These are phyloP conservation scores for Sinopyrophorus schimmeli DNA, from an alignment of 2,888 invertebrate species.

Conservation along the genomic window DNA sequence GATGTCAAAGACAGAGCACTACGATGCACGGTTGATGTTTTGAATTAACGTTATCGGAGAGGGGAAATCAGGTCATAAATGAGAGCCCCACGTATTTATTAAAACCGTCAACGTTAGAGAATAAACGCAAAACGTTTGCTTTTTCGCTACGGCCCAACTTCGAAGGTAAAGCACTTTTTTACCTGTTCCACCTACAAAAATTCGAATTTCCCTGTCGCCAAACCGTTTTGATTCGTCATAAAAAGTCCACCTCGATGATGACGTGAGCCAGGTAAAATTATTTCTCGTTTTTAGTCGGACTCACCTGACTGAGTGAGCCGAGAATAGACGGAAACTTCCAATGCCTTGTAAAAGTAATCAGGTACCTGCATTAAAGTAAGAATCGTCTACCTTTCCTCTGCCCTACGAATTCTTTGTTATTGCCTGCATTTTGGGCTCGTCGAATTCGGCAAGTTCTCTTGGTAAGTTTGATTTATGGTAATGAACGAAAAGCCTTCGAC, in stretches of 20 bases:
- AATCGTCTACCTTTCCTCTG: too few species aligned
- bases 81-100: conserved; percentile 15
- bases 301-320: conserved; percentile 28
- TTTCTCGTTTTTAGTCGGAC: conserved; percentile 18
- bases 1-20: conserved; percentile 29
- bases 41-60: conserved; percentile 33
- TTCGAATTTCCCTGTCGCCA: conserved; percentile 11
- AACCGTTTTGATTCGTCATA: too few species aligned
- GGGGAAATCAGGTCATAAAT: conserved; percentile 35
- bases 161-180: conserved; percentile 1
- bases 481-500: too few species aligned
- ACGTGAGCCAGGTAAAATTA: conserved; percentile 20
- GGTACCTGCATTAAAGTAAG: conserved; percentile 20
- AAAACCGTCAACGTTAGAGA: too few species aligned
- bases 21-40: conserved; percentile 32
- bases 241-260: too few species aligned
- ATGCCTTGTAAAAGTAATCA: conserved; percentile 13
- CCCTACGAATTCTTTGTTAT: conserved; percentile 9
- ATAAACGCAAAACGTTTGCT: too few species aligned
- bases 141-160: neutral
- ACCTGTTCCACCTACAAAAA: too few species aligned
- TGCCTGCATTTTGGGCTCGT: too few species aligned
- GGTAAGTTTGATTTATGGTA: too few species aligned
- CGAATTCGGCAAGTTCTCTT: too few species aligned
- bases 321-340: conserved; percentile 20